phyloP scores from a whole-genome alignment of 2,113 vertebrate genomes.

The Xenopus tropicalis region DNA sequence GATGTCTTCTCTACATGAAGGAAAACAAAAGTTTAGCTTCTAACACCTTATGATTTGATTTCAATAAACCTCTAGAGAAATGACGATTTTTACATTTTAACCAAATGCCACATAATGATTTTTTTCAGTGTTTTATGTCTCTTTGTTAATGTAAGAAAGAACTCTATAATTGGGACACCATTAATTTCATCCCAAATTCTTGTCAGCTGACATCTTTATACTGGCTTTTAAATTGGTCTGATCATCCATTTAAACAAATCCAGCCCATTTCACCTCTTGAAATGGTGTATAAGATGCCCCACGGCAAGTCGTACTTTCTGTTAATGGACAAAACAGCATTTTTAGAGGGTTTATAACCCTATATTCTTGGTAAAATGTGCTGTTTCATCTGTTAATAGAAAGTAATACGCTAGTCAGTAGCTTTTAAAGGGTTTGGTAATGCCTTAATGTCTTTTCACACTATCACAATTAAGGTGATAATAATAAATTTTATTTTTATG shows the following conservation, averaged over 20 bases:
- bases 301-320: slow-evolving; percentile 46
- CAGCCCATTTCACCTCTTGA: slow-evolving; percentile 36
- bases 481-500: slow-evolving; percentile 60
- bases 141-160: slow-evolving; percentile 22
- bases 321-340: slow-evolving; percentile 58
- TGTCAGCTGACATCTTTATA: slow-evolving; percentile 26
- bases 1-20: too few relatives aligned
- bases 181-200: slow-evolving; percentile 37
- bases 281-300: slow-evolving; percentile 30
- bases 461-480: slow-evolving; percentile 63
- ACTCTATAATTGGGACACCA: slow-evolving; percentile 2
- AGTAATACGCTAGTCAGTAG: slow-evolving; percentile 56
- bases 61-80: too few relatives aligned
- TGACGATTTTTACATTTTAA: too few relatives aligned
- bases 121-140: slow-evolving; percentile 14
- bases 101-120: too few relatives aligned
- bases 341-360: slow-evolving; percentile 62
- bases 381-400: slow-evolving; percentile 61
- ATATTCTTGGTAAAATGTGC: slow-evolving; percentile 58
- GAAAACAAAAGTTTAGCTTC: too few relatives aligned
- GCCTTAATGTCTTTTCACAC: slow-evolving; percentile 54
- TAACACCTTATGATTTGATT: too few relatives aligned
- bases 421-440: slow-evolving; percentile 71
- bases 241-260: slow-evolving; percentile 49
- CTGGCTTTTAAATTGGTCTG: slow-evolving; percentile 21